A percentile compares a stretch with the other conserved stretches of the same genome.
phyloP scores from a whole-genome alignment of 2,888 invertebrate genomes.

The Coelinius sp. region DNA sequence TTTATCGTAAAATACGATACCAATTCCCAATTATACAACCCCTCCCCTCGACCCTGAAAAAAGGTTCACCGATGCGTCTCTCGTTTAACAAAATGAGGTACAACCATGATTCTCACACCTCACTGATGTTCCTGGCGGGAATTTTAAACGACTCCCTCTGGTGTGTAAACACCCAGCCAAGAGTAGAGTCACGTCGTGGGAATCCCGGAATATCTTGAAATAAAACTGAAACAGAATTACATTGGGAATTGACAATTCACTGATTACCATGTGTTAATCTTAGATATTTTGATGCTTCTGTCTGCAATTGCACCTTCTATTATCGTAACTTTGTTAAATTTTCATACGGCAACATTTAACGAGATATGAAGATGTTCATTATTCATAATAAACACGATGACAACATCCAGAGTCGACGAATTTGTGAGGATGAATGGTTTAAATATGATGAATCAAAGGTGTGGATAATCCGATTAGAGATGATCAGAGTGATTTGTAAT shows the following conservation, averaged over 20 bases:
- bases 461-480: not conserved
- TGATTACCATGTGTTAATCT: conserved; percentile 14
- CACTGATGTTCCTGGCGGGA: conserved; percentile 39
- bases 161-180: conserved; percentile 52
- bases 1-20: conserved; percentile 69
- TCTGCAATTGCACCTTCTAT: not conserved
- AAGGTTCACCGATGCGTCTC: not conserved
- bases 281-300: conserved; percentile 10
- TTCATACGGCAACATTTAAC: not conserved
- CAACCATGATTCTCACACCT: conserved; percentile 25
- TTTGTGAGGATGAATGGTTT: not conserved
- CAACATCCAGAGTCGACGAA: not conserved
- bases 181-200: conserved; percentile 42
- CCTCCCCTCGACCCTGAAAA: conserved; percentile 22
- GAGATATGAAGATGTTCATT: not conserved
- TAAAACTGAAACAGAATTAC: conserved; percentile 12
- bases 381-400: not conserved
- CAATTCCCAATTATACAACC: conserved; percentile 65
- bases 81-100: not conserved
- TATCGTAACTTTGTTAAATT: not conserved
- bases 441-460: not conserved
- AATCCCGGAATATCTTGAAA: conserved; percentile 11
- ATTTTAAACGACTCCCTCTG: conserved; percentile 40
- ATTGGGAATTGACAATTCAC: conserved; percentile 6
- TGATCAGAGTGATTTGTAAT: not conserved